phyloP scores from a whole-genome alignment of 2,797 vertebrate species.

The Taeniopygia guttata region DNA sequence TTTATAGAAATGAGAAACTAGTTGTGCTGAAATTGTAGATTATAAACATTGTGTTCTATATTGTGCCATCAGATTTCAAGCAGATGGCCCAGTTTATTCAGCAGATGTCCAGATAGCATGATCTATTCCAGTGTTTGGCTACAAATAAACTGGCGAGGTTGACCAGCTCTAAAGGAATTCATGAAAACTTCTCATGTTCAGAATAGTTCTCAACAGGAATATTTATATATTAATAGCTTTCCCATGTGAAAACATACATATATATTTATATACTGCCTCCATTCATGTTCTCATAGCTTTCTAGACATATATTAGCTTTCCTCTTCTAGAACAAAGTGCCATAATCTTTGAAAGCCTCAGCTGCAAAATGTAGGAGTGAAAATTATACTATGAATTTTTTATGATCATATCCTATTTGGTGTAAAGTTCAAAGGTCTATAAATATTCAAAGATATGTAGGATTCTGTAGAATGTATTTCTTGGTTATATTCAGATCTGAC shows the following conservation, averaged over 20 bases:
- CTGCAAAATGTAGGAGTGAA: not conserved
- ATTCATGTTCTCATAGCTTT: not conserved
- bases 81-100: constrained; percentile 23
- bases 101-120: not conserved
- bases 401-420: not conserved
- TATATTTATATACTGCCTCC: not conserved
- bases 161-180: not conserved
- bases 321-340: not conserved
- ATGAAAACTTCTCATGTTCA: not conserved
- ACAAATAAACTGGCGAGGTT: not conserved
- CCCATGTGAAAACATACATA: not conserved
- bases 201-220: not conserved
- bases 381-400: constrained; percentile 15
- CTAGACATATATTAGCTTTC: not conserved
- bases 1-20: not conserved
- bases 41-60: not conserved
- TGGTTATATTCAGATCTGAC: not conserved
- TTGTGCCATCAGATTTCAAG: not conserved
- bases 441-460: not conserved
- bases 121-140: not conserved
- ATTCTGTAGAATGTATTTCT: not conserved
- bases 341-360: not conserved
- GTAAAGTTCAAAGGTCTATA: not conserved
- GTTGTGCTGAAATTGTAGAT: not conserved
- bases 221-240: not conserved